Base-by-base conservation (phyloP, 2,113 vertebrate species). In the Dipodomys ordii region DNA sequence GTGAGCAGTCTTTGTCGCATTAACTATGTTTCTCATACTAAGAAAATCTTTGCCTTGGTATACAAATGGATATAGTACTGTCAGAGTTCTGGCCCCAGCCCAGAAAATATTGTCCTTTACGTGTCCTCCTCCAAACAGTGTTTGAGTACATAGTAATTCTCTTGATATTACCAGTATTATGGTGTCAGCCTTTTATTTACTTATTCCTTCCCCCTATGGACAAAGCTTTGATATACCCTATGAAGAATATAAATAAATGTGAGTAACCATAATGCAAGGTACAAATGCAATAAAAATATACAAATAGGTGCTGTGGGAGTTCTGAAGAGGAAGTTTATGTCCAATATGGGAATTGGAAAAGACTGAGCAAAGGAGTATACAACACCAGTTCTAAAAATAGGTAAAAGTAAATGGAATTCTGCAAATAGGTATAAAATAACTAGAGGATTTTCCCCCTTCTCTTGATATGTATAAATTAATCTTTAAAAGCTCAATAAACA, bases 401-500 rank as follows among this genome's bases (percentile, higher is more conserved):
- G 12, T 44, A 18, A 67, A 96, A 93, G 87, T 27, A 79, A 86
- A 79, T 3, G 10, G 16, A 76, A 23, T 57, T 12, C 60, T 23
- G 22, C 86, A 71, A 39, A 83, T 25, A 94, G 1, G 10, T 44
- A 18, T 57, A 67, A 96, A 93, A 91, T 27, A 79, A 86, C 78
- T 3, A 10, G 53, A 57, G 53, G 49, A 13, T 16, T 2, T n/a
- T 77, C 73, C 69, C 57, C 20, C n/a, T 74, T 87, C 64, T 62
- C 35, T 82, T 79, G 57, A 71, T 85, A 19, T 53, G 90, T 86
- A 8, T 62, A 90, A 92, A 5, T 6, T 81, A 67, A 62, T 80
- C 19, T 18, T 90, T 92, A 2, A 95, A 90, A 92, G 88, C 32
- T 25, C 3, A 72, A 15, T 83, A 72, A 91, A 44, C 32, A 93